phyloP scores from a whole-genome alignment of 2,113 vertebrate species.

The Martes martes region DNA sequence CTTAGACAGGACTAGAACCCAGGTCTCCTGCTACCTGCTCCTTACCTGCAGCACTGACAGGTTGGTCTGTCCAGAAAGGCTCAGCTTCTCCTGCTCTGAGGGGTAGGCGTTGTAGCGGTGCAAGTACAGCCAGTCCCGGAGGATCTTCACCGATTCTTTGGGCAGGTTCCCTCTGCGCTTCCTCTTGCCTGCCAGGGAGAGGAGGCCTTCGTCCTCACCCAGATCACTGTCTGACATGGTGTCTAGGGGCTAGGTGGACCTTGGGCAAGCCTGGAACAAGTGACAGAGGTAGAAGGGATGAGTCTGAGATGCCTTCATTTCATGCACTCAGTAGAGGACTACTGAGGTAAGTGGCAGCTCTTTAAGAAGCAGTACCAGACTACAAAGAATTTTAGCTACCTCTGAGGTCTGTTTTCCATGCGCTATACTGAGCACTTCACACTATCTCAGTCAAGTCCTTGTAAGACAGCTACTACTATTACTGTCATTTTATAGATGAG shows the following conservation, averaged over 20 bases:
- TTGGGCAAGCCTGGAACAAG: constrained; percentile 62
- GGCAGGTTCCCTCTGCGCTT: constrained; percentile 96
- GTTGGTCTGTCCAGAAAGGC: constrained; percentile 92
- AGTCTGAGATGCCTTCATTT: not conserved
- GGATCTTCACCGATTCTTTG: constrained; percentile 95
- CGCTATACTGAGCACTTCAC: not conserved
- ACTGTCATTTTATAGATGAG: not conserved
- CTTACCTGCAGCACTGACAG: constrained; percentile 96
- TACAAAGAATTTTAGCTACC: not conserved
- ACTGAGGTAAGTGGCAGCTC: not conserved
- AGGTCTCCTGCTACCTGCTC: not conserved
- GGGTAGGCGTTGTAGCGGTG: constrained; percentile 98
- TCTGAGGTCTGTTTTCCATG: not conserved
- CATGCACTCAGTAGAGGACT: not conserved
- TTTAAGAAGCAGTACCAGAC: not conserved
- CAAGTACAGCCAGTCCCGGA: constrained; percentile 95
- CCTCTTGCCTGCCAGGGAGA: constrained; percentile 88
- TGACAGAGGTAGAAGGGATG: not conserved
- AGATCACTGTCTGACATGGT: constrained; percentile 94
- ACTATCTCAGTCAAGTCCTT: not conserved
- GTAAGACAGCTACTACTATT: not conserved
- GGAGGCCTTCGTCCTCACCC: constrained; percentile 87
- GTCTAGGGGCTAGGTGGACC: constrained; percentile 53
- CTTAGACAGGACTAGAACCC: not conserved
- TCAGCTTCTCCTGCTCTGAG: constrained; percentile 95